phyloP scores from a whole-genome alignment of 2,797 vertebrate species.

The Rhabdomys pumilio region DNA sequence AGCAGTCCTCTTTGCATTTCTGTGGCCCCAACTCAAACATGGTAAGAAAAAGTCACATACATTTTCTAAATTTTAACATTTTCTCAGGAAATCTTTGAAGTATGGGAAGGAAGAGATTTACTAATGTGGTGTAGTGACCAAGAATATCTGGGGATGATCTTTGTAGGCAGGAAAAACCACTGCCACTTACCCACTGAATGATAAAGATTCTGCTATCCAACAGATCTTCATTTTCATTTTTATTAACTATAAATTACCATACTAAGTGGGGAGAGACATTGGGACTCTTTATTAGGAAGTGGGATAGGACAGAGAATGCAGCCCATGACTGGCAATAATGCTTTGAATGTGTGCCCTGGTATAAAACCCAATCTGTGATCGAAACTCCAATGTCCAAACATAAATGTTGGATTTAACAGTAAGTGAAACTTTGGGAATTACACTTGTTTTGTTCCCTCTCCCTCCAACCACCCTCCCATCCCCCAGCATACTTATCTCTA shows the following conservation, averaged over 20 bases:
- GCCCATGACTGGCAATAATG: neutral
- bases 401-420: neutral
- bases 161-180: conserved; percentile 5
- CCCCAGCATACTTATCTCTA: neutral
- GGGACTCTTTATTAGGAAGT: neutral
- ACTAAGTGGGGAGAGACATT: neutral
- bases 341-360: neutral
- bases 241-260: conserved; percentile 16
- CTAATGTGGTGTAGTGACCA: conserved; percentile 37
- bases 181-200: neutral
- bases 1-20: conserved; percentile 52
- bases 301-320: neutral
- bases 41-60: conserved; percentile 57
- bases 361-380: neutral
- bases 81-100: neutral
- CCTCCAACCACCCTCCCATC: neutral
- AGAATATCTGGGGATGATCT: conserved; percentile 38
- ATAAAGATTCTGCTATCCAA: conserved; percentile 32
- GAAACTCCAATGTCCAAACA: neutral
- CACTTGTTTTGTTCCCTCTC: neutral
- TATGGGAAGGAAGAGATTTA: neutral
- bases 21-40: conserved; percentile 55
- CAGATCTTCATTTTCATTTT: conserved; percentile 43
- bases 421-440: neutral
- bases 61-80: conserved; percentile 68